Conservation (phyloP, 1,140 invertebrate genomes). For the Drosophila bocqueti region DNA sequence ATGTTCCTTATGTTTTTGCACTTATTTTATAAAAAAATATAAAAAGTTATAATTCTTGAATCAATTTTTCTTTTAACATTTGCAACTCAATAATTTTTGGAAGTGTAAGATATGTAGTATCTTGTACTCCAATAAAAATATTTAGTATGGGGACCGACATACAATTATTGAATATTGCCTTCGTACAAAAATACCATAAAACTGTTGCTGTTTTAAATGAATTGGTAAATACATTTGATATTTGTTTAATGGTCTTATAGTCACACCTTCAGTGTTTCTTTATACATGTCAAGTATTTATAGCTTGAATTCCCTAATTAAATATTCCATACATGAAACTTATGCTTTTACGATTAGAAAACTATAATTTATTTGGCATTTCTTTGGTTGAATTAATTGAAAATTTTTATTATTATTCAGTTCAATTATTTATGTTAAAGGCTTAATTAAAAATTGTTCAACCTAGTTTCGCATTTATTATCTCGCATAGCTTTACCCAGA, state of each 20-base stretch:
- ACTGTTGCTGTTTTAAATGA: conserved; percentile 23
- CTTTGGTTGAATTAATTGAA: not conserved
- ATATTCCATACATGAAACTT: conserved; percentile 9
- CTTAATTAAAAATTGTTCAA: not conserved
- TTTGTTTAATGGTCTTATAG: conserved; percentile 18
- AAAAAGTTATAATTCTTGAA: too few species aligned
- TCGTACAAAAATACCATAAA: conserved; percentile 33
- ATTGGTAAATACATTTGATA: conserved; percentile 39
- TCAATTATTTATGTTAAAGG: not conserved
- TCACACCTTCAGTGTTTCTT: conserved; percentile 24
- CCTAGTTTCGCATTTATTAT: not conserved
- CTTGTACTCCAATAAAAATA: conserved; percentile 29
- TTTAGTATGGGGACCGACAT: conserved; percentile 31
- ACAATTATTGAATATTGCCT: conserved; percentile 50
- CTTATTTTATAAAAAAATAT: too few species aligned
- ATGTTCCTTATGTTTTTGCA: too few species aligned
- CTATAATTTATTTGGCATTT: conserved; percentile 3
- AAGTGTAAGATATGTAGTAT: conserved; percentile 25
- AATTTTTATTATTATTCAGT: not conserved
- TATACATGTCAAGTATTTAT: conserved; percentile 25
- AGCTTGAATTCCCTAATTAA: conserved; percentile 6
- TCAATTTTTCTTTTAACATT: too few species aligned
- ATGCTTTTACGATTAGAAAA: conserved; percentile 5
- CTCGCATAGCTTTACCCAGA: not conserved
- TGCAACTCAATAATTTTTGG: not conserved